Conservation (phyloP, 2,113 vertebrate genomes). For the Coturnix japonica region DNA sequence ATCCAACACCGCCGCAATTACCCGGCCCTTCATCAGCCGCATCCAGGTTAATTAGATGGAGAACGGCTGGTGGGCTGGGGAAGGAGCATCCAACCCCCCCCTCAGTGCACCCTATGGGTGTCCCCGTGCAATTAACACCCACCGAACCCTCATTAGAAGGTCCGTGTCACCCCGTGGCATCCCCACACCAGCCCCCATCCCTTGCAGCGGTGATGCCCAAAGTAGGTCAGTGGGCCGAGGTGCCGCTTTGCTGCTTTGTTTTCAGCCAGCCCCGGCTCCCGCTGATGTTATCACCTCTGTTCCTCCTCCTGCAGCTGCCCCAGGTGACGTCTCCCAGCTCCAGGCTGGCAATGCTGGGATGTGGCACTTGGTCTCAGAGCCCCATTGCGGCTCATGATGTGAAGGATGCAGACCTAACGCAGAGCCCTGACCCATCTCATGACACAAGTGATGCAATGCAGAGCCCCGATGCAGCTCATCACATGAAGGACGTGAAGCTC, state of each 20-base stretch:
- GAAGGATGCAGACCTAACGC: no score
- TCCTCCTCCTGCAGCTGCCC: accelerated
- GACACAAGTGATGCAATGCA: no score
- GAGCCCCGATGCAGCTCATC: no score
- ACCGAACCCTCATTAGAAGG: neutral
- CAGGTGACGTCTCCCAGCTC: accelerated
- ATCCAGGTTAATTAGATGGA: slow-evolving; percentile 46
- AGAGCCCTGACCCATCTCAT: no score
- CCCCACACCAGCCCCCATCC: neutral
- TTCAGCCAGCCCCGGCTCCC: neutral
- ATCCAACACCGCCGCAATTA: slow-evolving; percentile 10
- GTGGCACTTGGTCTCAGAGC: no score
- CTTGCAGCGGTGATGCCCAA: neutral
- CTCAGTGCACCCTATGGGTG: neutral
- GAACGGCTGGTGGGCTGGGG: neutral
- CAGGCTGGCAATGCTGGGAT: no score
- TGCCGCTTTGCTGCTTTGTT: neutral
- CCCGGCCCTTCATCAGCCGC: slow-evolving; percentile 4
- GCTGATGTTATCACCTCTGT: accelerated
- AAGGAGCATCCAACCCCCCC: neutral
- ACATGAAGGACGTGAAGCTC: no score
- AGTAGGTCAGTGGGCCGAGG: slow-evolving; percentile 60
- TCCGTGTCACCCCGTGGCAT: neutral
- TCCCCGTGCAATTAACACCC: slow-evolving; percentile 14
- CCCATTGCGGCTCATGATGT: no score